Evolutionary conservation across 2,797 vertebrate species (phyloP).

Genomic region (Argyrosomus regius): DNA sequence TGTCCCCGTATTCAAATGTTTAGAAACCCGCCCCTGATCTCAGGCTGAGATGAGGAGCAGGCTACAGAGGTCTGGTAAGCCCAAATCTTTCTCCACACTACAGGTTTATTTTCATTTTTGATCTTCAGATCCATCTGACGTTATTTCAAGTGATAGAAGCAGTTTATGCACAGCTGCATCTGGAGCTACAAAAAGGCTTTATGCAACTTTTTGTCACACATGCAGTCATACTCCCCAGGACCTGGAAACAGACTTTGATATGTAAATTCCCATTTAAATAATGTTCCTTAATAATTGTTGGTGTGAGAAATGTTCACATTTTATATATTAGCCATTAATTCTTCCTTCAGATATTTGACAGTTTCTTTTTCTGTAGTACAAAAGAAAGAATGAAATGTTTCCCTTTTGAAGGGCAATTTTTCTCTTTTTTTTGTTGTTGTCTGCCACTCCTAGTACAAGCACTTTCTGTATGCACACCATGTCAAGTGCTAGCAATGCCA

Average conservation of each 20-base stretch:
- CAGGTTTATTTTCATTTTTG: background rate
- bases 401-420: constrained; percentile 63
- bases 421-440: constrained; percentile 61
- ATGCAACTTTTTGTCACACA: background rate
- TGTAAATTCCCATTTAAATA: constrained; percentile 13
- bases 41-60: constrained; percentile 12
- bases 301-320: constrained; percentile 21
- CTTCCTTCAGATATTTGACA: constrained; percentile 5
- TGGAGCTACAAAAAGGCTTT: constrained; percentile 9
- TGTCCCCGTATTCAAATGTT: background rate
- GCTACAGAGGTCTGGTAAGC: constrained; percentile 7
- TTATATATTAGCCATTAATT: constrained; percentile 7
- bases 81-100: background rate
- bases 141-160: background rate
- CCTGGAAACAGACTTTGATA: constrained; percentile 22
- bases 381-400: constrained; percentile 48
- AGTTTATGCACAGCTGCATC: background rate
- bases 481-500: constrained; percentile 77
- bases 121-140: background rate
- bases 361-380: constrained; percentile 25
- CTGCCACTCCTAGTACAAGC: constrained; percentile 63
- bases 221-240: constrained; percentile 16
- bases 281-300: background rate
- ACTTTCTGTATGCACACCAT: constrained; percentile 72
- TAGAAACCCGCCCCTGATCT: background rate